phyloP scores from a whole-genome alignment of 2,888 invertebrate genomes.

The Siphlonurus alternatus region DNA sequence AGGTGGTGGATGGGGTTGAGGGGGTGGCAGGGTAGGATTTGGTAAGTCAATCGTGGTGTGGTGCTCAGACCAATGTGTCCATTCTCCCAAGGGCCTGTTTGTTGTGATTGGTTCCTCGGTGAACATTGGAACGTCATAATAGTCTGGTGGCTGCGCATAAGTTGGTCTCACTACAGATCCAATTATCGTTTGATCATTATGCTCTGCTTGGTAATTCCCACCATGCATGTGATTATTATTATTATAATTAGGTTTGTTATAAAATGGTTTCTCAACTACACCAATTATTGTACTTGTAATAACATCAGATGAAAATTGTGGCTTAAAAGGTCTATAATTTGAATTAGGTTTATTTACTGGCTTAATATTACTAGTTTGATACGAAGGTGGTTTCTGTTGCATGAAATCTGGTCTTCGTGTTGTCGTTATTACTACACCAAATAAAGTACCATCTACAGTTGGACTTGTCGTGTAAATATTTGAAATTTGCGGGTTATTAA shows the following conservation, averaged over 20 bases:
- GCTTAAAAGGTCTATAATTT: neutral
- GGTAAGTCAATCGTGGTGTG: too few relatives aligned
- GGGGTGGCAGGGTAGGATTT: too few relatives aligned
- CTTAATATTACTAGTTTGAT: neutral
- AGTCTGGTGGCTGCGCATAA: neutral
- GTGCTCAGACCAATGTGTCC: neutral
- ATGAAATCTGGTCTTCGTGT: neutral
- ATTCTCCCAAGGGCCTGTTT: neutral
- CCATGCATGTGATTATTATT: neutral
- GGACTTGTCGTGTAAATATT: slow-evolving; percentile 2
- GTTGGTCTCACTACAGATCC: neutral
- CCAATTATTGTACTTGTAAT: neutral
- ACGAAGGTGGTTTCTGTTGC: neutral
- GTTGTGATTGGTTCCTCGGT: neutral
- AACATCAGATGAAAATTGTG: neutral
- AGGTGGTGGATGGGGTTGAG: too few relatives aligned
- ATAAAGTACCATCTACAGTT: neutral
- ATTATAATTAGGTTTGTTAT: neutral
- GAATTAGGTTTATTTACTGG: neutral
- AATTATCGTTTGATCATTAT: neutral
- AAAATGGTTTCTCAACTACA: neutral
- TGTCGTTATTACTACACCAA: neutral
- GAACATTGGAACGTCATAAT: neutral
- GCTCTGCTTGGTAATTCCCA: neutral
- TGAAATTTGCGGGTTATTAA: neutral